Evolutionary conservation across 2,113 vertebrate genomes (phyloP).

Genomic region (Leuciscus idus): DNA sequence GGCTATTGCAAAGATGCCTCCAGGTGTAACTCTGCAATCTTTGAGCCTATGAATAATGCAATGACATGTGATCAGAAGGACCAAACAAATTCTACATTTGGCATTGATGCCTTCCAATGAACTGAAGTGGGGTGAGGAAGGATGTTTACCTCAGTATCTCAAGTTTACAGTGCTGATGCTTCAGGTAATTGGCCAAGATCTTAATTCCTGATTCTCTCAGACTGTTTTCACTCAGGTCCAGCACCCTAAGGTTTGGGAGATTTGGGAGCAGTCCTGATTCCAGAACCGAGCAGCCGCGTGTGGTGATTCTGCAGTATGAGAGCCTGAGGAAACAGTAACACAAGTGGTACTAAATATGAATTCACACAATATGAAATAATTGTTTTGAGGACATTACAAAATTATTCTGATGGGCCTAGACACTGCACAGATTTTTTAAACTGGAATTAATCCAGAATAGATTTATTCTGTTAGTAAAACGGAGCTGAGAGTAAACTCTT

Average conservation of each 20-base stretch:
- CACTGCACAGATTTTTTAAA: no score
- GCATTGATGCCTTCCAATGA: not conserved
- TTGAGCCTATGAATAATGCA: conserved; percentile 46
- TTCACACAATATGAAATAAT: not conserved
- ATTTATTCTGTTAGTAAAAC: no score
- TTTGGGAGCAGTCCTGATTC: conserved; percentile 41
- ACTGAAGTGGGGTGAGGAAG: not conserved
- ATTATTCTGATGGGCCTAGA: no score
- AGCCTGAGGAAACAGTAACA: conserved; percentile 36
- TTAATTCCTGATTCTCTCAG: conserved; percentile 47
- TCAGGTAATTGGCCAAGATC: conserved; percentile 24
- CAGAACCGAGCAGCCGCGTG: conserved; percentile 33
- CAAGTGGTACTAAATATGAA: not conserved
- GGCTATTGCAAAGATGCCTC: conserved; percentile 35
- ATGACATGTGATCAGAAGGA: not conserved
- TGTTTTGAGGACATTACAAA: not conserved
- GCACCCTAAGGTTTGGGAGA: conserved; percentile 39
- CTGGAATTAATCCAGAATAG: no score
- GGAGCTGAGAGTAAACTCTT: no score
- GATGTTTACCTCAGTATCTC: conserved; percentile 35
- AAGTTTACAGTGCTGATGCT: conserved; percentile 44
- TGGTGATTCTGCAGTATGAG: conserved; percentile 52
- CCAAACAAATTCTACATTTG: not conserved
- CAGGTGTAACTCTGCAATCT: conserved; percentile 52
- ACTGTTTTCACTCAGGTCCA: conserved; percentile 56